These are phyloP conservation scores for Cliona cf. orientalis DNA, from an alignment of 37 sponge, comb jelly and placozoan species.

Conservation along the genomic window DNA sequence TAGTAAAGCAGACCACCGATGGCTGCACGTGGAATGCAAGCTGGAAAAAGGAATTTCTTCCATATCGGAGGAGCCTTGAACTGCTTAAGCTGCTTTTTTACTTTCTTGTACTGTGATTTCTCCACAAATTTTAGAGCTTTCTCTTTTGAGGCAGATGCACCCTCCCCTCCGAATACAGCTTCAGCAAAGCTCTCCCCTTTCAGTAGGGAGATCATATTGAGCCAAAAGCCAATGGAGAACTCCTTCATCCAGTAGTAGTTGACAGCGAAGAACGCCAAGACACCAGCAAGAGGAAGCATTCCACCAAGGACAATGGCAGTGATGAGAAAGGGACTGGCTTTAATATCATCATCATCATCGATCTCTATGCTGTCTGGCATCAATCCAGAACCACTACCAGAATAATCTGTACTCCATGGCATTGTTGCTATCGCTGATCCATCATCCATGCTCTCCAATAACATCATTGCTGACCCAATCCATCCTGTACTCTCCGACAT, in stretches of 20 bases:
- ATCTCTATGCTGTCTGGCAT: too few relatives aligned
- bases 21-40: constrained; percentile 15
- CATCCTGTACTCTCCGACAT: too few relatives aligned
- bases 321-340: constrained; percentile 45
- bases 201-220: constrained; percentile 58
- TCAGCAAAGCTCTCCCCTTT: constrained; percentile 47
- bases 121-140: constrained; percentile 33
- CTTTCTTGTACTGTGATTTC: constrained; percentile 16
- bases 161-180: constrained; percentile 43
- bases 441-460: too few relatives aligned
- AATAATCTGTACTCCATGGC: too few relatives aligned
- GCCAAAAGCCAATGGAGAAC: constrained; percentile 48
- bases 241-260: constrained; percentile 55
- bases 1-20: constrained; percentile 16
- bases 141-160: constrained; percentile 5
- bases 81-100: constrained; percentile 21
- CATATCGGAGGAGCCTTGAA: constrained; percentile 6
- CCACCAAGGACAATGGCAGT: constrained; percentile 18
- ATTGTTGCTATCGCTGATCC: too few relatives aligned
- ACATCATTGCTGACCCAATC: too few relatives aligned
- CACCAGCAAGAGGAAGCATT: constrained; percentile 41
- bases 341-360: too few relatives aligned
- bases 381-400: too few relatives aligned
- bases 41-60: constrained; percentile 26
- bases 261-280: constrained; percentile 32